These are phyloP conservation scores for Heterodera schachtii DNA, from an alignment of 1,140 invertebrate genomes.

Conservation along the genomic window DNA sequence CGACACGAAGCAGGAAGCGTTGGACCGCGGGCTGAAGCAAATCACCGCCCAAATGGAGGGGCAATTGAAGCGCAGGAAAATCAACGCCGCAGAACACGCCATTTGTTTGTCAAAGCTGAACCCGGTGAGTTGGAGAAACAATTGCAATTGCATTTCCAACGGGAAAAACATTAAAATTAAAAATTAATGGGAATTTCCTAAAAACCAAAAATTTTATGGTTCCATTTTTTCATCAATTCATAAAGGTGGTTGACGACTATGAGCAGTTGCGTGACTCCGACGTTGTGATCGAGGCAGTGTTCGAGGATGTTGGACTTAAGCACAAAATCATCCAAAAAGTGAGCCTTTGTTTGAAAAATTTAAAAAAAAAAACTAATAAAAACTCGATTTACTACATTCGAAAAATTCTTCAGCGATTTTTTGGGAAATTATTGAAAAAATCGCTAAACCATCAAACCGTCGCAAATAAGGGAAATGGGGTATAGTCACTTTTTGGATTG, in stretches of 20 bases:
- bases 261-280: slow-evolving; percentile 84
- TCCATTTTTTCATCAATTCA: slow-evolving; percentile 82
- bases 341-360: slow-evolving; percentile 67
- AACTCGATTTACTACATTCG: slow-evolving; percentile 8
- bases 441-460: too few relatives aligned
- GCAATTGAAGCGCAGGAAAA: slow-evolving; percentile 80
- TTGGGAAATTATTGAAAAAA: too few relatives aligned
- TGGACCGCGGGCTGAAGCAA: slow-evolving; percentile 85
- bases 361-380: too few relatives aligned
- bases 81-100: slow-evolving; percentile 69
- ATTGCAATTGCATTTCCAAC: too few relatives aligned
- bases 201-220: slow-evolving; percentile 60
- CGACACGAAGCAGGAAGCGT: slow-evolving; percentile 80
- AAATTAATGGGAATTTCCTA: too few relatives aligned
- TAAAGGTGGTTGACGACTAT: slow-evolving; percentile 78
- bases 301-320: slow-evolving; percentile 93
- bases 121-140: slow-evolving; percentile 67
- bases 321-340: slow-evolving; percentile 96
- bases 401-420: not conserved
- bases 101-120: slow-evolving; percentile 78
- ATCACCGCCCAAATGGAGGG: slow-evolving; percentile 80
- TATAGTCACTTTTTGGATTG: too few relatives aligned
- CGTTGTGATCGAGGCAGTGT: slow-evolving; percentile 97
- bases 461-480: too few relatives aligned
- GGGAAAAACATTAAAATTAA: too few relatives aligned